These are phyloP conservation scores for Perodicticus potto DNA, from an alignment of 2,797 vertebrate genomes.

Conservation along the genomic window DNA sequence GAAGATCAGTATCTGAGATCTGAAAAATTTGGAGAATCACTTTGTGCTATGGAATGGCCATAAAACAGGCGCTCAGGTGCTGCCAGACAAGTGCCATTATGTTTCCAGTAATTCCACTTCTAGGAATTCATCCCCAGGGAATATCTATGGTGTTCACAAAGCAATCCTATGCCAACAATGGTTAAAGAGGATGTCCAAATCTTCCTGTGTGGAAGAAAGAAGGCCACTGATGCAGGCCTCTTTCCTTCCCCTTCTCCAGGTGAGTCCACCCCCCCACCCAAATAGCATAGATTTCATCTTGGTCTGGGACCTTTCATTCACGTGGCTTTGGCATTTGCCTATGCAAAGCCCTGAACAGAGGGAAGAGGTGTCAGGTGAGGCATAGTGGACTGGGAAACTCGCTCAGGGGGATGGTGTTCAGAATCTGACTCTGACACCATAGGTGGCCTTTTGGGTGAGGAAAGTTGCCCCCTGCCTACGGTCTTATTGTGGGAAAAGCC, in stretches of 20 bases:
- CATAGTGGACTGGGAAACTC: not conserved
- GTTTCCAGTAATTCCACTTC: not conserved
- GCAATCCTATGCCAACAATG: not conserved
- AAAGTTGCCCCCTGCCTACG: not conserved
- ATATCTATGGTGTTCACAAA: not conserved
- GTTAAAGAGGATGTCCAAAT: not conserved
- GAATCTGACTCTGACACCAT: not conserved
- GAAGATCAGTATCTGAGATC: not conserved
- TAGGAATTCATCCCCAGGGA: constrained; percentile 18
- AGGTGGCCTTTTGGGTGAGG: not conserved
- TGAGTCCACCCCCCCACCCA: too few species aligned
- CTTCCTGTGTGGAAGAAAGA: not conserved
- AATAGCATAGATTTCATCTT: not conserved
- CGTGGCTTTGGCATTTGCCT: constrained; percentile 66
- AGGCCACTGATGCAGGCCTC: not conserved
- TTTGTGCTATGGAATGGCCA: not conserved
- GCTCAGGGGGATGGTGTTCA: not conserved
- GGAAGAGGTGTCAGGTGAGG: not conserved
- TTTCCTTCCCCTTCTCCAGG: not conserved
- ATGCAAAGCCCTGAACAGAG: constrained; percentile 65
- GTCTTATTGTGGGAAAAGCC: not conserved
- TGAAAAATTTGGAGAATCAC: not conserved
- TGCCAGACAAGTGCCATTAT: not conserved
- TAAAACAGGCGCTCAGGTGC: not conserved
- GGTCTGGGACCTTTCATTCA: not conserved